These are phyloP conservation scores for Hoplias malabaricus DNA, from an alignment of 2,113 vertebrate species.

Conservation along the genomic window DNA sequence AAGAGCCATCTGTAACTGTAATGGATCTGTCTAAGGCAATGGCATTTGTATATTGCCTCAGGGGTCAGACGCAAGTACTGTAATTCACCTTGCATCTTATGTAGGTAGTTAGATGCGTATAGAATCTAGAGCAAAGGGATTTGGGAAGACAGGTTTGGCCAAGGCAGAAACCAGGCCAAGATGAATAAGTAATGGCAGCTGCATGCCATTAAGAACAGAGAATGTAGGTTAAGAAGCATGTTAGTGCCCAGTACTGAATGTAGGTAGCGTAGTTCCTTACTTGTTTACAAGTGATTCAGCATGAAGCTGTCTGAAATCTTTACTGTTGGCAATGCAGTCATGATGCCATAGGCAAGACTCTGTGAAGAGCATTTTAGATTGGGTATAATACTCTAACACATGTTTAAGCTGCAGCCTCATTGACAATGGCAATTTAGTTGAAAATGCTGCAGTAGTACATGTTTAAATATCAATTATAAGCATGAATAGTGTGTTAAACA, in stretches of 20 bases:
- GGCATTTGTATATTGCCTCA: background rate
- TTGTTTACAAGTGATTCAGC: background rate
- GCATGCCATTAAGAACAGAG: background rate
- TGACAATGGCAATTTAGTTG: background rate
- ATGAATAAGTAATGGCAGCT: background rate
- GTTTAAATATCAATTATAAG: background rate
- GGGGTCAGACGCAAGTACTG: background rate
- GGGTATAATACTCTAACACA: background rate
- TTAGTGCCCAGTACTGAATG: background rate
- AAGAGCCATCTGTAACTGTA: background rate
- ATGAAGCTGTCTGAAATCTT: background rate
- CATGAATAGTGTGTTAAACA: background rate
- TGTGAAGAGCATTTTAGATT: background rate
- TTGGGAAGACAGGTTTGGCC: background rate
- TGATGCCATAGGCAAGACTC: background rate
- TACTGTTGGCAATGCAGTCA: no score
- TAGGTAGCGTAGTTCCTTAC: background rate
- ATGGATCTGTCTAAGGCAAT: background rate
- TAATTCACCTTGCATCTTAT: background rate
- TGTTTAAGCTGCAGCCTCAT: background rate
- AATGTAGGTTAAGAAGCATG: conserved; percentile 13
- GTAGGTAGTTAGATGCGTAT: background rate
- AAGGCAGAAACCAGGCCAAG: background rate
- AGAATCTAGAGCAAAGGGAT: background rate
- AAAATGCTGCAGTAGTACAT: background rate